Base-by-base conservation (phyloP, 2,113 vertebrate species). In the Ptilorrhoa leucosticta region DNA sequence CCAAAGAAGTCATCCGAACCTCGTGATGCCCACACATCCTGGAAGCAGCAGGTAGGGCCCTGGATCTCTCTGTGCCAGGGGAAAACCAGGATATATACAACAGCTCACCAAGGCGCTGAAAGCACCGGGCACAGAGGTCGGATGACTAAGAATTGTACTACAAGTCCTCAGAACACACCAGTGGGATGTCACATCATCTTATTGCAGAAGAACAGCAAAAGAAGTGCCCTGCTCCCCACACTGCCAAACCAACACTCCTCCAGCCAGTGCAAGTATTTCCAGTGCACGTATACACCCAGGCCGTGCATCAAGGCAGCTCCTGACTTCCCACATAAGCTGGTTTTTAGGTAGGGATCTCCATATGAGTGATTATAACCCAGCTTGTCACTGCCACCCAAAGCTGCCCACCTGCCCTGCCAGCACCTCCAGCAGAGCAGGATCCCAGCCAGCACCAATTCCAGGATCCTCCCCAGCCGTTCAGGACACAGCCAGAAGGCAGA, bases 21-120 rank as follows among this genome's bases (percentile, higher is more conserved):
- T 48, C 0, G 0, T 3, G 37, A 68, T 57, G n/a, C 42, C 51
- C 42, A 45, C 28, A 2, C 5, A 13, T 30, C 24, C 80, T 58
- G 50, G 57, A 66, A 87, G 75, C 54, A 80, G 50, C n/a, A 71
- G 51, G 19, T 17, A 13, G 23, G 45, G 35, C 66, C 30, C 15
- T 48, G 70, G 30, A 57, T 18, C 42, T 60, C 44, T 39, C 45
- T 47, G 24, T 2, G 4, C 37, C 12, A 12, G 31, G 58, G 23
- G 50, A 84, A 50, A 57, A 27, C 8, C 21, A 72, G 70, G 15
- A 65, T 19, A 5, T 9, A 13, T 11, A 47, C 9, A 81, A 22
- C 37, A 78, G 40, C 28, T 86, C 53, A 60, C 7, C 53, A 65
- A 53, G 50, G 35, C 6, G 5, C 87, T 60, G 65, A 81, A 61